Evolutionary conservation across 2,888 invertebrate genomes (phyloP), one percentile per base, ranked within the genome.

Genomic region (Ophion slaviceki): DNA sequence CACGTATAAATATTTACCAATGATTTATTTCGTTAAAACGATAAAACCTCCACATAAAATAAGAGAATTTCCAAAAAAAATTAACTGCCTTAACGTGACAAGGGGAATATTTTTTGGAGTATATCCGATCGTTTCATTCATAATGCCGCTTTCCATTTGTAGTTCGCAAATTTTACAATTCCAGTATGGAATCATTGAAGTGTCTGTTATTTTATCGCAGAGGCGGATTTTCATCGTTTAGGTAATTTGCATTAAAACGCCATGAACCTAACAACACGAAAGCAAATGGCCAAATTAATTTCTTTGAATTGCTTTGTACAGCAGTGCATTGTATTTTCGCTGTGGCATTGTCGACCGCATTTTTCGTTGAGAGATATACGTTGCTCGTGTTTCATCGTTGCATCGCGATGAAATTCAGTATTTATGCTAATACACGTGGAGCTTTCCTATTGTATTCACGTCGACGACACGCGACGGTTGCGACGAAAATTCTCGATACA

Each of bases 401-500:
- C 45, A 53, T 28, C n/a, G 59, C 47, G 66, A 70, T 36, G 47
- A 53, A 74, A 74, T 83, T 78, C 78, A 79, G 74, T 64, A 79
- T 71, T 64, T 2, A 80, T 80, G 74, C 17, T 62, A 76, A 76
- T 82, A 8, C 10, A n/a, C 36, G 47, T 40, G 40, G 8, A 17
- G 28, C 66, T 36, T 20, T 7, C 74, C 74, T 40, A 80, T 80
- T 80, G 72, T 80, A 66, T 59, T 74, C 74, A 8, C 24, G 40
- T 40, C 11, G 47, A 3, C 14, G 24, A 32, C 57, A 32, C 57
- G 80, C 59, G 74, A 74, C 68, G 59, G 74, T 74, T 62, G 59
- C 67, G 45, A 67, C 57, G 28, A 74, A 67, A 66, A 45, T 59
- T 80, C 57, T 67, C 40, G n/a, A 40, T 10, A 8, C 36, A 17